Evolutionary conservation across 2,888 invertebrate genomes (phyloP).

Genomic region (Tenthredo mesomela): DNA sequence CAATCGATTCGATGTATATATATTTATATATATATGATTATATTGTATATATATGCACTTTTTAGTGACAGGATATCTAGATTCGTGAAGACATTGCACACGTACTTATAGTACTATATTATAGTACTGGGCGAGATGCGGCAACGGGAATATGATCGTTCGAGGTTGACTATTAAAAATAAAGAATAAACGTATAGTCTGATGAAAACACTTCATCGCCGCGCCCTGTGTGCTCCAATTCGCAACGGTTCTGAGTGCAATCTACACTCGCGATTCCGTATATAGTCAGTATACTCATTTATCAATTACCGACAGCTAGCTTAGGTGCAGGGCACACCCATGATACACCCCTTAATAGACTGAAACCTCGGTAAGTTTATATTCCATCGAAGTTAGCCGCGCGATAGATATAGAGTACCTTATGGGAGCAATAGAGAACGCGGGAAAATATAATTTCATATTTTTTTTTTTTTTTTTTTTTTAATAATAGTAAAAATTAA

Average conservation of each 20-base stretch:
- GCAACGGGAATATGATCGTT: conserved; percentile 46
- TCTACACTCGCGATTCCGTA: conserved; percentile 38
- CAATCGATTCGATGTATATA: neutral
- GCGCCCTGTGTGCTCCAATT: conserved; percentile 48
- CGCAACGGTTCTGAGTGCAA: conserved; percentile 32
- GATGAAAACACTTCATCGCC: conserved; percentile 43
- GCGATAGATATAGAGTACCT: neutral
- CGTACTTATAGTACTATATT: neutral
- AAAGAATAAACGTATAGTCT: neutral
- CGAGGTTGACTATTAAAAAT: neutral
- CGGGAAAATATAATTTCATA: neutral
- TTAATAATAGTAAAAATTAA: neutral
- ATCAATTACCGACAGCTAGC: conserved; percentile 29
- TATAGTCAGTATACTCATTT: conserved; percentile 39
- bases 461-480: neutral
- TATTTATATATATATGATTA: neutral
- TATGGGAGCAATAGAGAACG: neutral
- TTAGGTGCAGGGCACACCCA: conserved; percentile 21
- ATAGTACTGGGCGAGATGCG: neutral
- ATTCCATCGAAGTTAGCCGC: neutral
- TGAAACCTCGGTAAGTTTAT: neutral
- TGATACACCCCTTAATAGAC: conserved; percentile 8
- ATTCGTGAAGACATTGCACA: neutral
- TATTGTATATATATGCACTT: neutral
- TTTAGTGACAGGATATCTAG: conserved; percentile 14